These are phyloP conservation scores for Gadus macrocephalus DNA, from an alignment of 2,113 vertebrate genomes.

Conservation along the genomic window DNA sequence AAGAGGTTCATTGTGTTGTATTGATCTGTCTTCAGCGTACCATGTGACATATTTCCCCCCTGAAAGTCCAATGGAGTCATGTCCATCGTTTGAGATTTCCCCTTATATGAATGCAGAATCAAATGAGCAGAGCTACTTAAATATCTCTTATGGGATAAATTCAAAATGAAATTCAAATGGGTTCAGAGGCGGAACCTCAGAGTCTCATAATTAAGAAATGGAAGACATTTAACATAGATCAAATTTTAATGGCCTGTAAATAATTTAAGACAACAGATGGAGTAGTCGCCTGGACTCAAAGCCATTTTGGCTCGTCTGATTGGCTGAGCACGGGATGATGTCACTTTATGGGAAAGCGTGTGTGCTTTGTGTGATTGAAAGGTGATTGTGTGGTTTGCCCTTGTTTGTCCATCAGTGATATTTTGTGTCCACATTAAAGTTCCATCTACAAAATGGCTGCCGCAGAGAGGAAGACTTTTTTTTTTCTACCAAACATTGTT, in stretches of 20 bases:
- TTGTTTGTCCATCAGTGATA: constrained; percentile 42
- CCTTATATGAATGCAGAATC: background rate
- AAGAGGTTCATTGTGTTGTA: too few relatives aligned
- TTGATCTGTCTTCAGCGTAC: too few relatives aligned
- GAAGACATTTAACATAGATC: constrained; percentile 71
- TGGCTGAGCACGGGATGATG: constrained; percentile 43
- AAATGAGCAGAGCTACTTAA: background rate
- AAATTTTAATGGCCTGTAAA: constrained; percentile 75
- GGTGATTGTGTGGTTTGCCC: constrained; percentile 47
- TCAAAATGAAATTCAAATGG: constrained; percentile 34
- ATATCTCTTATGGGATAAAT: background rate
- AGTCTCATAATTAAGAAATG: constrained; percentile 73
- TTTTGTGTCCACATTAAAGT: constrained; percentile 6
- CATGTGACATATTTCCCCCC: background rate
- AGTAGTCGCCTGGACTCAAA: constrained; percentile 34
- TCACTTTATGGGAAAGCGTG: constrained; percentile 35
- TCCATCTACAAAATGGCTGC: background rate
- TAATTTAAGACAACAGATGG: constrained; percentile 79
- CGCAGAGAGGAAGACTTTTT: background rate
- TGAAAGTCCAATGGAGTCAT: too few relatives aligned
- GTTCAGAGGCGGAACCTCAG: constrained; percentile 48
- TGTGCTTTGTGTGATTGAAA: constrained; percentile 55
- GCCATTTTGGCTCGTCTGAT: constrained; percentile 51
- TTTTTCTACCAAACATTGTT: background rate
- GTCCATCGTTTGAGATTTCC: too few relatives aligned